phyloP scores from a whole-genome alignment of 2,113 vertebrate genomes.

The Alligator sinensis region DNA sequence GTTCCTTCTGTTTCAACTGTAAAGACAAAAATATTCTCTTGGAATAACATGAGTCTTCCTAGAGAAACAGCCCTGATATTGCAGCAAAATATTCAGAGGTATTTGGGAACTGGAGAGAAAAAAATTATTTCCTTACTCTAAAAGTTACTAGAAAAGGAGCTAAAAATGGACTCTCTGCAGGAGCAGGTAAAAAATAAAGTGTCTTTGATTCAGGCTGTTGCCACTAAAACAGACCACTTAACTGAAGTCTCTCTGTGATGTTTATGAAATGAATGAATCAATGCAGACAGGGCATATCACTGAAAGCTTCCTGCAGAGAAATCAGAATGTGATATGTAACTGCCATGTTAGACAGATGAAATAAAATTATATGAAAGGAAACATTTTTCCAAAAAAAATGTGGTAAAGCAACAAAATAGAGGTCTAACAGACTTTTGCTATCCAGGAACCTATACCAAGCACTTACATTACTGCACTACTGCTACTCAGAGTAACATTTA shows the following conservation, averaged over 20 bases:
- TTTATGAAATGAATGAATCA: background rate
- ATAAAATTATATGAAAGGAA: background rate
- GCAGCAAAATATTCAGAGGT: background rate
- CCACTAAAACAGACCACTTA: background rate
- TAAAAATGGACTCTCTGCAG: background rate
- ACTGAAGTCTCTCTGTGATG: background rate
- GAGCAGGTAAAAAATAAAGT: background rate
- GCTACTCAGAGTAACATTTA: background rate
- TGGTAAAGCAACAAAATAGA: background rate
- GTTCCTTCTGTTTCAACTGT: background rate
- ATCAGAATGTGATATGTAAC: background rate
- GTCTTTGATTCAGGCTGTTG: background rate
- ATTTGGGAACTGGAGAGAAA: background rate
- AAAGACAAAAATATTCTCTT: background rate
- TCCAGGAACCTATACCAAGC: background rate
- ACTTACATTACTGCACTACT: background rate
- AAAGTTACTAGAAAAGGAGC: background rate
- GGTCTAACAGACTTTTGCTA: background rate
- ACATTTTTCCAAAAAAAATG: background rate
- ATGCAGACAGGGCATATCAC: background rate
- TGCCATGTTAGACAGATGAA: background rate
- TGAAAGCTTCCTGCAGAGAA: background rate
- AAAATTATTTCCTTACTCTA: background rate
- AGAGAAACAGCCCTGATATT: background rate
- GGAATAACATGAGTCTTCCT: background rate